These are phyloP conservation scores for Heliopora coerulea DNA, from an alignment of 92 coral and sea anemone genomes.

Conservation along the genomic window DNA sequence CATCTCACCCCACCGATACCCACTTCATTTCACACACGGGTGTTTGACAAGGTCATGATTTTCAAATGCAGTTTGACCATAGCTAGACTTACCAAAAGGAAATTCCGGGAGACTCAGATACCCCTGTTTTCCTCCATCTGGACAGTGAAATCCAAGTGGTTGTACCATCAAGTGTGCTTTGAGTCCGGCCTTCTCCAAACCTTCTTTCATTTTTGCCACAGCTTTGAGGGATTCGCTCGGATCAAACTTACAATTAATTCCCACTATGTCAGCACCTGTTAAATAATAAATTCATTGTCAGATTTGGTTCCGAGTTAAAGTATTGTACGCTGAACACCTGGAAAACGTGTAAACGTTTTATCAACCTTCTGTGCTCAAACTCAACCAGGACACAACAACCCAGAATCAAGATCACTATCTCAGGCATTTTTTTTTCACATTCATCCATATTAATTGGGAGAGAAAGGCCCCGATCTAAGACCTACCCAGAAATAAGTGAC, in stretches of 20 bases:
- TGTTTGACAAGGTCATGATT: background rate
- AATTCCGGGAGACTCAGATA: constrained; percentile 95
- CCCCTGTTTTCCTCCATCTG: constrained; percentile 92
- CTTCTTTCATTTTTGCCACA: constrained; percentile 80
- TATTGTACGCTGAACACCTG: background rate
- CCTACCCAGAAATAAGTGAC: too few species aligned
- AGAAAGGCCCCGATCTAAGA: too few species aligned
- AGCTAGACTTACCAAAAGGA: constrained; percentile 77
- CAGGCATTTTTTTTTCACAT: too few species aligned
- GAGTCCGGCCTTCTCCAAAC: constrained; percentile 83
- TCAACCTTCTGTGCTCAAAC: too few species aligned
- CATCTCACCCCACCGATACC: background rate
- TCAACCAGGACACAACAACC: too few species aligned
- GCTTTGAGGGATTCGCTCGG: constrained; percentile 72
- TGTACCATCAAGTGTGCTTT: constrained; percentile 88
- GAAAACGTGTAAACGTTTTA: background rate
- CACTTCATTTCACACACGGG: background rate
- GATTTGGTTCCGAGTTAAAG: too few species aligned
- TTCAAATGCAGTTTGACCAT: background rate
- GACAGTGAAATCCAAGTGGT: constrained; percentile 81
- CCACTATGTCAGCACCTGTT: constrained; percentile 88
- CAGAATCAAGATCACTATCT: too few species aligned
- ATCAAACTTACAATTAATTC: constrained; percentile 91
- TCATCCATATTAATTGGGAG: too few species aligned
- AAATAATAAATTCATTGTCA: too few species aligned